Conservation (phyloP, 1,140 invertebrate species). For the Nymphalis io region DNA sequence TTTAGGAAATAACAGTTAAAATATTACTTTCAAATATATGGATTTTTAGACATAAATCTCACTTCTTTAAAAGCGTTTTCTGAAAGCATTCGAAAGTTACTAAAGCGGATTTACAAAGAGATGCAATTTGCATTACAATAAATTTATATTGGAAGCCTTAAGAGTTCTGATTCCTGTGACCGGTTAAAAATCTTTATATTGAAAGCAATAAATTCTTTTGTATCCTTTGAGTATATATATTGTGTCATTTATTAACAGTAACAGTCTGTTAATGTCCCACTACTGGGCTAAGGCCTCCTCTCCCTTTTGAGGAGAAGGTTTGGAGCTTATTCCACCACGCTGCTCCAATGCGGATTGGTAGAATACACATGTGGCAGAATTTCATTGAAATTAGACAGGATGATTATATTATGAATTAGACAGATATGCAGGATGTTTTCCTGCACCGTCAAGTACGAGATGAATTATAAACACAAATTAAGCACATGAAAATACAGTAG, state of each 20-base stretch:
- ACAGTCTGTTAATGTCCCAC: too few relatives aligned
- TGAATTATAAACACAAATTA: too few relatives aligned
- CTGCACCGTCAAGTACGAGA: too few relatives aligned
- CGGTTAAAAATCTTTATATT: constrained; percentile 58
- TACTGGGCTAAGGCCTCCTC: too few relatives aligned
- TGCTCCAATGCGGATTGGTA: too few relatives aligned
- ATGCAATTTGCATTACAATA: constrained; percentile 78
- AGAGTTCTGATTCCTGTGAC: constrained; percentile 44
- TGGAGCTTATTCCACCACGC: too few relatives aligned
- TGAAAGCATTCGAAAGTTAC: constrained; percentile 65
- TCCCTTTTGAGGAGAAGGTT: too few relatives aligned
- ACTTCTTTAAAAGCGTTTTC: constrained; percentile 47
- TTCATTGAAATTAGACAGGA: too few relatives aligned
- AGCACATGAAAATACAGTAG: too few relatives aligned
- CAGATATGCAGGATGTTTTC: too few relatives aligned
- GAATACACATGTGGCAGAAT: too few relatives aligned
- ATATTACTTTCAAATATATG: constrained; percentile 29
- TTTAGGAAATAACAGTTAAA: constrained; percentile 8
- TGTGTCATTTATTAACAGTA: neutral
- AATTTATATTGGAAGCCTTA: constrained; percentile 68
- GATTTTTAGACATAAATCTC: constrained; percentile 30
- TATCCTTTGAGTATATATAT: neutral
- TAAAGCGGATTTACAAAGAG: constrained; percentile 59
- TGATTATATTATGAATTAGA: too few relatives aligned
- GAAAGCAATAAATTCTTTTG: constrained; percentile 45